These are phyloP conservation scores for Trididemnum miniatum DNA, from an alignment of 23 tunicate genomes.

Conservation along the genomic window DNA sequence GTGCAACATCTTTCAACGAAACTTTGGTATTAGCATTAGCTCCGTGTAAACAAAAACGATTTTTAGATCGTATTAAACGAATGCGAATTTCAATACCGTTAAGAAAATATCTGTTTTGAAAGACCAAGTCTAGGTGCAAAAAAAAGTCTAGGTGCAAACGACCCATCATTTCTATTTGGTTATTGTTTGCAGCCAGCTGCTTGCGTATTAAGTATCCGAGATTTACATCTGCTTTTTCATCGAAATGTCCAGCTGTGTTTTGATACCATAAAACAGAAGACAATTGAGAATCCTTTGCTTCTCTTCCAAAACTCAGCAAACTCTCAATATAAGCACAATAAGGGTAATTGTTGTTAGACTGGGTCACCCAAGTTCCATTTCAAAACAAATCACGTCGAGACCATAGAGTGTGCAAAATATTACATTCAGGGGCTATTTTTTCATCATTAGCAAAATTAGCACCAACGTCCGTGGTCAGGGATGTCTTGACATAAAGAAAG, in stretches of 20 bases:
- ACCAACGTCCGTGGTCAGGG: neutral
- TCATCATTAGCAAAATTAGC: neutral
- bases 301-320: conserved; percentile 8
- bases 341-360: neutral
- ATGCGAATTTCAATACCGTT: conserved; percentile 26
- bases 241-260: neutral
- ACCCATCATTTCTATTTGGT: conserved; percentile 1
- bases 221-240: neutral
- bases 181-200: neutral
- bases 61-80: conserved; percentile 1
- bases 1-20: neutral
- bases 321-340: conserved; percentile 9
- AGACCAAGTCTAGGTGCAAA: neutral
- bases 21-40: neutral
- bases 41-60: neutral
- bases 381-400: conserved; percentile 14
- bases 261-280: neutral
- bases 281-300: conserved; percentile 18
- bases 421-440: neutral
- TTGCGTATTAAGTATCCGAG: neutral
- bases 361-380: neutral
- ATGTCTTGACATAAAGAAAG: neutral
- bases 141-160: conserved; percentile 36
- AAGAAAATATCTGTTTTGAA: conserved; percentile 28
- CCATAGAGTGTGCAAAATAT: neutral